Conservation (phyloP, 2,888 invertebrate genomes). For the Philereme transversata region DNA sequence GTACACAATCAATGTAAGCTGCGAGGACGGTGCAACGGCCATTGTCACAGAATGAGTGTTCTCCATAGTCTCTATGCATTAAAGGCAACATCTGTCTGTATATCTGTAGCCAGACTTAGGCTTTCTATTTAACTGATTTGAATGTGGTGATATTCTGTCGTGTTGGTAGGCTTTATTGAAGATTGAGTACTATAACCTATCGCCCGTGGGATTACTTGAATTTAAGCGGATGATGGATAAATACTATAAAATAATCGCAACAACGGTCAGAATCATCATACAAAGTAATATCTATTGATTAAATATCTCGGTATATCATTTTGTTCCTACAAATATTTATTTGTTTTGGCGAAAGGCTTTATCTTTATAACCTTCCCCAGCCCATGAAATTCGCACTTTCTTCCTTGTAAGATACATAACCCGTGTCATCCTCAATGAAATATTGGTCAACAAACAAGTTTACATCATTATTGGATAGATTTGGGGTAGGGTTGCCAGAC, state of each 20-base stretch:
- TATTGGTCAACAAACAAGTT: slow-evolving; percentile 39
- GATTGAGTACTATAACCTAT: too few relatives aligned
- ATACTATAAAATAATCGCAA: too few relatives aligned
- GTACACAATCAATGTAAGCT: slow-evolving; percentile 35
- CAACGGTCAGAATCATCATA: slow-evolving; percentile 1
- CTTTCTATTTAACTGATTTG: too few relatives aligned
- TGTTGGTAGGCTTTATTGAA: too few relatives aligned
- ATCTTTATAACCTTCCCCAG: slow-evolving; percentile 6
- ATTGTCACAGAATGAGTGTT: slow-evolving; percentile 36
- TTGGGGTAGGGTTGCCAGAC: slow-evolving; percentile 28
- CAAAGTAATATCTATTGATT: neutral
- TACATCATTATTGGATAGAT: slow-evolving; percentile 43
- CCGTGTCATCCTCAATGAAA: slow-evolving; percentile 34
- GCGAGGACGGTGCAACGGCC: slow-evolving; percentile 21
- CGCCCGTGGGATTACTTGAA: too few relatives aligned
- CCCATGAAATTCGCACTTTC: slow-evolving; percentile 28
- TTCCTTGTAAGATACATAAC: slow-evolving; percentile 32
- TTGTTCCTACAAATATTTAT: slow-evolving; percentile 12
- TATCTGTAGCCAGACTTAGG: too few relatives aligned
- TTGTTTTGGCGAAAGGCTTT: slow-evolving; percentile 15
- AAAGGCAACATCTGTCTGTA: too few relatives aligned
- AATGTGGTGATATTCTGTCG: too few relatives aligned
- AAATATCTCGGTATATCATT: slow-evolving; percentile 1
- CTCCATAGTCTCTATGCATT: neutral
- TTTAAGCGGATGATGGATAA: too few relatives aligned